Evolutionary conservation across 2,113 vertebrate genomes (phyloP).

Genomic region (Erinaceus europaeus): DNA sequence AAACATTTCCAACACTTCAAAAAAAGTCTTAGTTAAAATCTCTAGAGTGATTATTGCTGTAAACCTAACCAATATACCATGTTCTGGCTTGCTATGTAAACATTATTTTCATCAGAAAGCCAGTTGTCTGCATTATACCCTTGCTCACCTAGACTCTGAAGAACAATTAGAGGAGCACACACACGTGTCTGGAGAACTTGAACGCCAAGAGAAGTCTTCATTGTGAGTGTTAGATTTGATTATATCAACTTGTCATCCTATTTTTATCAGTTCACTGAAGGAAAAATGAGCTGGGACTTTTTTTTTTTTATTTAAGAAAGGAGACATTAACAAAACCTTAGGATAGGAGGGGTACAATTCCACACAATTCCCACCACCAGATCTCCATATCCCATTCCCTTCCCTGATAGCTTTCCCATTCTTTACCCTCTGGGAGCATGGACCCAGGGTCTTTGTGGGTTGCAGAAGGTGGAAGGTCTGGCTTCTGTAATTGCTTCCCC

Average conservation of each 20-base stretch:
- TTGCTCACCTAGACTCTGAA: constrained; percentile 24
- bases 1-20: neutral
- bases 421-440: too few relatives aligned
- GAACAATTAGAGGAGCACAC: constrained; percentile 20
- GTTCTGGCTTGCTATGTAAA: constrained; percentile 30
- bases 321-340: too few relatives aligned
- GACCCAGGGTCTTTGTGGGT: too few relatives aligned
- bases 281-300: constrained; percentile 53
- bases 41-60: constrained; percentile 16
- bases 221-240: constrained; percentile 50
- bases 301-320: too few relatives aligned
- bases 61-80: constrained; percentile 19
- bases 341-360: too few relatives aligned
- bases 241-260: constrained; percentile 34
- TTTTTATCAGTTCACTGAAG: constrained; percentile 46
- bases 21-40: constrained; percentile 22
- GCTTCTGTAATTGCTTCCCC: too few relatives aligned
- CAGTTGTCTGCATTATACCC: constrained; percentile 39
- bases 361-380: too few relatives aligned
- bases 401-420: too few relatives aligned
- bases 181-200: neutral
- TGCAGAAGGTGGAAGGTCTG: too few relatives aligned
- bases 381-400: too few relatives aligned
- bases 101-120: constrained; percentile 48
- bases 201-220: constrained; percentile 30